Evolutionary conservation across 53 echinoderm and acorn worm species (phyloP).

Genomic region (Luidia sarsii): DNA sequence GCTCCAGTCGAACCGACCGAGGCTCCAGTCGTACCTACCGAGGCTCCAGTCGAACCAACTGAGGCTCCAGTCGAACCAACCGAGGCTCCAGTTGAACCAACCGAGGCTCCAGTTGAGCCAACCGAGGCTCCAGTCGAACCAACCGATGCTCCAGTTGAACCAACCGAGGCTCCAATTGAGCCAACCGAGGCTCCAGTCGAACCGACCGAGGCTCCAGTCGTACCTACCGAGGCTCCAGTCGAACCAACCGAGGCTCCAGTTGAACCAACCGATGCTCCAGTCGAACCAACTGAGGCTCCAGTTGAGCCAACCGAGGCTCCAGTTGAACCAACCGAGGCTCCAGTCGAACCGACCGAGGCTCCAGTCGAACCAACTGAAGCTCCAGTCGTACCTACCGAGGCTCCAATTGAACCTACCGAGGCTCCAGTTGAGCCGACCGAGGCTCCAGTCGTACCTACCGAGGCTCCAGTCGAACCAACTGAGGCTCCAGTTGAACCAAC

Average conservation of each 20-base stretch:
- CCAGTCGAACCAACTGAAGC: constrained; percentile 4
- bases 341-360: constrained; percentile 1
- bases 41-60: neutral
- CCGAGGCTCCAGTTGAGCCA: neutral
- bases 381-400: constrained; percentile 9
- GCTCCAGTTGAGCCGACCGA: neutral
- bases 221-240: neutral
- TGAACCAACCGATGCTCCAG: neutral
- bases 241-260: constrained; percentile 1
- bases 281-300: constrained; percentile 1
- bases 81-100: neutral
- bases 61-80: constrained; percentile 2
- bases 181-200: constrained; percentile 4
- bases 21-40: neutral
- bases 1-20: neutral
- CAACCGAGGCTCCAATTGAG: neutral
- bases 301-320: constrained; percentile 20
- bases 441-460: neutral
- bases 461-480: neutral
- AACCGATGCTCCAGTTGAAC: constrained; percentile 15
- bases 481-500: neutral
- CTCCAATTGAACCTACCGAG: constrained; percentile 1
- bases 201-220: neutral
- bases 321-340: neutral
- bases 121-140: neutral